Evolutionary conservation across 2,888 invertebrate genomes (phyloP), one percentile per base, ranked within the genome.

Genomic region (Drosophila seclusa): DNA sequence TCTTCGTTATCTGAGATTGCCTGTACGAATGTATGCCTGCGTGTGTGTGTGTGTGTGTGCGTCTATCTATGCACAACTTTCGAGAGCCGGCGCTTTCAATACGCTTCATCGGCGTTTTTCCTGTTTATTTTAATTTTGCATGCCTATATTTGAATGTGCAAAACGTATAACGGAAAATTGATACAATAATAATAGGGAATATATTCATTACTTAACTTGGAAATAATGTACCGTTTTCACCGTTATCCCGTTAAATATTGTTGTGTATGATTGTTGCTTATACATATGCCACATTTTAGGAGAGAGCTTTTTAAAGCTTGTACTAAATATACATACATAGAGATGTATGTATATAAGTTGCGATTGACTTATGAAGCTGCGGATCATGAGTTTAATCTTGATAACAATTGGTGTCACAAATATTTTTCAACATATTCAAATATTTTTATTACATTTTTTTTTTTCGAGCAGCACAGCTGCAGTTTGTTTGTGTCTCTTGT

Each of bases 91-190:
- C 42, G 42, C 21, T 42, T 42, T 21, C 3, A 42, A 42, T 42
- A 2, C 42, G 11, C 42, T 21, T 11, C 11, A 5, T 42, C 36
- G 5, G 36, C 6, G 6, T 36, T 21, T 21, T 21, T 21, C 4
- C 32, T 10, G 10, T 10, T 7, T 10, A 2, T 18, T 8, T n/a
- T 1, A 7, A 1, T 10, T n/a, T n/a, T 2, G 4, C 4, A 0
- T 10, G n/a, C 40, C 21, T 11, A 40, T 4, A 40, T 40, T 40
- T 21, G 21, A 11, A 11, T 21, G 4, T 40, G 11, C n/a, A 42
- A 42, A 21, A 5, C 11, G 42, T 2, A 21, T 21, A 11, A 42
- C n/a, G 40, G 40, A 0, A 40, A 4, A 40, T 40, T 2, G n/a
- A 21, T 11, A 21, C 11, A 11, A 21, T 21, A 5, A 11, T 32